Conservation (phyloP, 2,113 vertebrate species). For the Elephantulus edwardii region DNA sequence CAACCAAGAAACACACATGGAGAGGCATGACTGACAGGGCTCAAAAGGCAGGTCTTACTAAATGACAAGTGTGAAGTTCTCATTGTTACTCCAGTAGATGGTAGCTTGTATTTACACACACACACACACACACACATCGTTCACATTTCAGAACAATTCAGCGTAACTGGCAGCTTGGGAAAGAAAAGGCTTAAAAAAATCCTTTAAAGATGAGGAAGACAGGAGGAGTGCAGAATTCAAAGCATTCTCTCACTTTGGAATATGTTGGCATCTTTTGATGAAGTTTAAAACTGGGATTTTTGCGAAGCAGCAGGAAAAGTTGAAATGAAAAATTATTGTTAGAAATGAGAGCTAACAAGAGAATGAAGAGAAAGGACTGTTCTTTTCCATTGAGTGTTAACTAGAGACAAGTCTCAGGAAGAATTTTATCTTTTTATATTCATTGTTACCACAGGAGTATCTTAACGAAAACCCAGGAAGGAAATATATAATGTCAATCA, state of each 20-base stretch:
- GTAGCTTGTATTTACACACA: slow-evolving; percentile 65
- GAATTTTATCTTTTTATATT: slow-evolving; percentile 61
- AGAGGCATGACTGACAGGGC: slow-evolving; percentile 75
- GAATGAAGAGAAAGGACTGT: slow-evolving; percentile 70
- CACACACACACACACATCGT: slow-evolving; percentile 23
- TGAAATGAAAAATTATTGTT: slow-evolving; percentile 78
- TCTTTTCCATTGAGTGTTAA: slow-evolving; percentile 81
- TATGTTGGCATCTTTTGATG: slow-evolving; percentile 81
- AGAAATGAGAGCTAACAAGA: slow-evolving; percentile 60
- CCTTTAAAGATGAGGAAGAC: slow-evolving; percentile 76
- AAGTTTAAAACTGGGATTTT: slow-evolving; percentile 77
- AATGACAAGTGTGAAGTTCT: slow-evolving; percentile 77
- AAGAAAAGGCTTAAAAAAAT: slow-evolving; percentile 77
- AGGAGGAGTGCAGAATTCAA: slow-evolving; percentile 69
- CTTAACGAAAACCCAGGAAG: background rate
- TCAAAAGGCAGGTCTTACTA: slow-evolving; percentile 69
- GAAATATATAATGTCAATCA: slow-evolving; percentile 13
- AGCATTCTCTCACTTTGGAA: slow-evolving; percentile 78
- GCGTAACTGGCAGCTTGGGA: slow-evolving; percentile 60
- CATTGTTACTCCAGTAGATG: slow-evolving; percentile 56
- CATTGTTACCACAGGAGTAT: slow-evolving; percentile 16
- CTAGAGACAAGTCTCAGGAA: slow-evolving; percentile 72
- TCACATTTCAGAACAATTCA: slow-evolving; percentile 69
- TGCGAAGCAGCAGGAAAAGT: slow-evolving; percentile 76
- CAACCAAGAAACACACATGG: slow-evolving; percentile 56